phyloP scores from a whole-genome alignment of 64 coral and sea anemone species.

The Actinia tenebrosa region DNA sequence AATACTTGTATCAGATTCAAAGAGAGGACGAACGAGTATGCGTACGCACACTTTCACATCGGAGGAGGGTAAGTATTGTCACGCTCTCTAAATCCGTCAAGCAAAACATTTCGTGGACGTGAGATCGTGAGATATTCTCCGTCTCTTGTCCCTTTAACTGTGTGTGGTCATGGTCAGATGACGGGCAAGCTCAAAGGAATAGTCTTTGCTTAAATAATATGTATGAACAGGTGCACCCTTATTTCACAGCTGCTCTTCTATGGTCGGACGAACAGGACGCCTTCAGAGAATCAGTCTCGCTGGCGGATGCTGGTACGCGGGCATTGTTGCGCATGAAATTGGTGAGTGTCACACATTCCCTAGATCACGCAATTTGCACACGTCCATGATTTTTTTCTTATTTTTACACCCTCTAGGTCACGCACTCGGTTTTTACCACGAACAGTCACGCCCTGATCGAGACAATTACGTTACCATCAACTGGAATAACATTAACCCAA shows the following conservation, averaged over 20 bases:
- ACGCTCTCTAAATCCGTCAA: background rate
- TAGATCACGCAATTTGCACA: background rate
- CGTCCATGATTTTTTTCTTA: background rate
- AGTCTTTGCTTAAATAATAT: background rate
- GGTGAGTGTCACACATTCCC: conserved; percentile 23
- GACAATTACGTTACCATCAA: conserved; percentile 54
- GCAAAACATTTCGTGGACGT: background rate
- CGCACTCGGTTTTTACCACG: conserved; percentile 69
- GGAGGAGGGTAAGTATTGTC: conserved; percentile 30
- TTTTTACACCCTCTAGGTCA: background rate
- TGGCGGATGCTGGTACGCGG: conserved; percentile 39
- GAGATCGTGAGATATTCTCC: no score
- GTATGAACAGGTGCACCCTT: background rate
- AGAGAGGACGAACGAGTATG: conserved; percentile 38
- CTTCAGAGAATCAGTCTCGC: conserved; percentile 41
- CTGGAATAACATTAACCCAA: conserved; percentile 37
- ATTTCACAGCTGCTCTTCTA: conserved; percentile 45
- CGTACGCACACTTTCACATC: conserved; percentile 40
- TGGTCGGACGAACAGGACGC: conserved; percentile 36
- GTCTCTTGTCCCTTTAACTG: no score
- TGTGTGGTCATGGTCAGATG: no score
- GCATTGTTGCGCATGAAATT: conserved; percentile 65
- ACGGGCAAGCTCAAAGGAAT: background rate
- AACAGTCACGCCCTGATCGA: conserved; percentile 58
- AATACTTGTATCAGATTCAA: conserved; percentile 60